Conservation (phyloP, 2,888 invertebrate genomes). For the Stenchaetothrips biformis region DNA sequence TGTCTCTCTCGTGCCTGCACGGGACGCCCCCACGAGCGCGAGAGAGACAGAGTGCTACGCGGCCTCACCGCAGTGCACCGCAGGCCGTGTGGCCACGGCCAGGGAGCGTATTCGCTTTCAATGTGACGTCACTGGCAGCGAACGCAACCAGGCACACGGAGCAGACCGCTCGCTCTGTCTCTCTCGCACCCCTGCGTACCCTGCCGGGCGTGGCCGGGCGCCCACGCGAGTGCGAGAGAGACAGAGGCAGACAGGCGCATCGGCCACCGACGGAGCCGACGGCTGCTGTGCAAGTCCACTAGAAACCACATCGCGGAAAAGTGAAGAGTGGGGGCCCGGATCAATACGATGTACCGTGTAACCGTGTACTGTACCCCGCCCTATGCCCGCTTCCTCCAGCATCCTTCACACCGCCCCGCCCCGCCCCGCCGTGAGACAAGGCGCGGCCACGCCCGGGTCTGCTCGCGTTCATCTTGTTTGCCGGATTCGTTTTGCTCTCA, state of each 20-base stretch:
- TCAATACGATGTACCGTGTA: too few relatives aligned
- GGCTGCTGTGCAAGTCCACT: not conserved
- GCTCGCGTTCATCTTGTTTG: too few relatives aligned
- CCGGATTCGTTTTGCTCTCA: too few relatives aligned
- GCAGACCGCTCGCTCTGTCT: not conserved
- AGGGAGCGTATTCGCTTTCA: not conserved
- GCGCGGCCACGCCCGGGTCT: too few relatives aligned
- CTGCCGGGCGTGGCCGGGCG: not conserved
- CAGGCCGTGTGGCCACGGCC: too few relatives aligned
- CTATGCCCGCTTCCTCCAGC: not conserved
- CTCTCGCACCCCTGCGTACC: not conserved
- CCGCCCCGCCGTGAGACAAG: not conserved
- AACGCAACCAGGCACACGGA: not conserved
- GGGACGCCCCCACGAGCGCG: too few relatives aligned
- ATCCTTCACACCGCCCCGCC: not conserved
- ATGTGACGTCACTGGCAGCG: not conserved
- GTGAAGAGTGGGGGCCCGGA: too few relatives aligned
- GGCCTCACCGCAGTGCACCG: too few relatives aligned
- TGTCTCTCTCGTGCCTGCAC: too few relatives aligned
- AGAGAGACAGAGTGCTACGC: too few relatives aligned
- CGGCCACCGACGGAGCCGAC: not conserved
- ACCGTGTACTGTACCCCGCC: too few relatives aligned
- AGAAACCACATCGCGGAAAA: too few relatives aligned
- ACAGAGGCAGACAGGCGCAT: not conserved
- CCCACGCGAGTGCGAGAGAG: not conserved